Conservation (phyloP, 1,140 invertebrate species). For the Penaeus vannamei region DNA sequence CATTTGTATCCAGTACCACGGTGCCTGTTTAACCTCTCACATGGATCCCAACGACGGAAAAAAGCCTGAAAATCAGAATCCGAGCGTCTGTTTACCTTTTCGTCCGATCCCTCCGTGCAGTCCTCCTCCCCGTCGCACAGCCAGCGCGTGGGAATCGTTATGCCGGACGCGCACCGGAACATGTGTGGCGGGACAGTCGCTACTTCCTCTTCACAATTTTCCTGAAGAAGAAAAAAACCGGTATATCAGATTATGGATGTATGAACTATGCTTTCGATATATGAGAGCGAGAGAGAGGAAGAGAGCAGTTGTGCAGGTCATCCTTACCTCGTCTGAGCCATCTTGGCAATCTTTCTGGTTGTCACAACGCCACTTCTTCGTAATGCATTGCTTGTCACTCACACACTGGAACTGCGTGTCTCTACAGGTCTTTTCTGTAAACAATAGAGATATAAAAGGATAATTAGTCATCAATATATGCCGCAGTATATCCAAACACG, state of each 20-base stretch:
- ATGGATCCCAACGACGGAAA: too few species aligned
- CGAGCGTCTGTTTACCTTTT: constrained; percentile 71
- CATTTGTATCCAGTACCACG: too few species aligned
- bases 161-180: constrained; percentile 78
- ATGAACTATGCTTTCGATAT: neutral
- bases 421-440: constrained; percentile 46
- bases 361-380: constrained; percentile 69
- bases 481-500: neutral
- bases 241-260: neutral
- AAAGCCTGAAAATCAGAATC: too few species aligned
- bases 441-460: neutral
- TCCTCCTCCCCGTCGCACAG: constrained; percentile 87
- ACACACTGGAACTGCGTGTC: constrained; percentile 72
- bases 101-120: constrained; percentile 89
- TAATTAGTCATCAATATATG: neutral
- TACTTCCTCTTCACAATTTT: neutral
- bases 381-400: constrained; percentile 69
- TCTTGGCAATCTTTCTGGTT: constrained; percentile 70
- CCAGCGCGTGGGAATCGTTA: constrained; percentile 80
- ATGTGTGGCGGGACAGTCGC: constrained; percentile 68
- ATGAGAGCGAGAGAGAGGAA: neutral
- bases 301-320: neutral
- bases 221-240: constrained; percentile 3
- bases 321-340: constrained; percentile 62
- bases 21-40: too few species aligned